These are phyloP conservation scores for Suricata suricatta DNA, from an alignment of 2,113 vertebrate species.

Conservation along the genomic window DNA sequence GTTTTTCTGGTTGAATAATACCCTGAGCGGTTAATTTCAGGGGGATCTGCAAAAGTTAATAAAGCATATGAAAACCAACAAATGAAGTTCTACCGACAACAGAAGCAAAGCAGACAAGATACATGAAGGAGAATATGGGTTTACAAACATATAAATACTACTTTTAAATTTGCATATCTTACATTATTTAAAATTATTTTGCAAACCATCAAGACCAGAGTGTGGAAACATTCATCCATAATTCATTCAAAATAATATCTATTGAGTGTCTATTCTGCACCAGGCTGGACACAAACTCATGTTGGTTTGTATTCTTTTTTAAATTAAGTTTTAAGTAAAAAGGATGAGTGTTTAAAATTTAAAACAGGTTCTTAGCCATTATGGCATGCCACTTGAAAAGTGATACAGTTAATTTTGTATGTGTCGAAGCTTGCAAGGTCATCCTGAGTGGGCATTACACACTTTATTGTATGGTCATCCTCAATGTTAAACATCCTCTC, in stretches of 20 bases:
- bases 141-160: not conserved
- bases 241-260: not conserved
- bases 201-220: not conserved
- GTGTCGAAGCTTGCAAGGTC: not conserved
- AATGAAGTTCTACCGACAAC: constrained; percentile 35
- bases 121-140: not conserved
- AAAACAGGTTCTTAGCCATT: not conserved
- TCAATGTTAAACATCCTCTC: not conserved
- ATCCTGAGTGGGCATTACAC: too few species aligned
- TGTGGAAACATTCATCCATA: not conserved
- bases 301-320: not conserved
- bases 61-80: constrained; percentile 1
- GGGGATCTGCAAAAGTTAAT: constrained; percentile 38
- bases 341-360: not conserved
- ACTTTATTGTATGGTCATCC: not conserved
- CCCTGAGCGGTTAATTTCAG: constrained; percentile 42
- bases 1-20: constrained; percentile 57
- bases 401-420: not conserved
- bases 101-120: not conserved
- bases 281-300: not conserved
- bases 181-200: not conserved
- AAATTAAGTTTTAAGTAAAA: not conserved
- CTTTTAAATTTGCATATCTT: not conserved
- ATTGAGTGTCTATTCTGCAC: not conserved
- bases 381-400: not conserved